phyloP scores from a whole-genome alignment of 2,888 invertebrate genomes.

The Nephrotoma appendiculata region DNA sequence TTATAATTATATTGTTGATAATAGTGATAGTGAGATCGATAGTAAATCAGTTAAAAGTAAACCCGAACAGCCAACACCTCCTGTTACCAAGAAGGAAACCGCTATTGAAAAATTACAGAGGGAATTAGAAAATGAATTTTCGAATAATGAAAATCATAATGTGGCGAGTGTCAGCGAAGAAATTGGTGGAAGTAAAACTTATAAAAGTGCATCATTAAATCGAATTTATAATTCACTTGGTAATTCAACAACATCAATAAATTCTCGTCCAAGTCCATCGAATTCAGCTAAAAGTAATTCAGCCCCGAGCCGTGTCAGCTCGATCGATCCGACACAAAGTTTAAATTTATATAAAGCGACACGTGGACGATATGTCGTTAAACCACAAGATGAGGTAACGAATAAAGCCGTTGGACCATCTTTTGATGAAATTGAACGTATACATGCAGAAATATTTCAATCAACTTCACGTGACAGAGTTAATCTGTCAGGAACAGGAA shows the following conservation, averaged over 20 bases:
- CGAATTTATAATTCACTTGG: conserved; percentile 31
- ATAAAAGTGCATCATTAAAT: conserved; percentile 21
- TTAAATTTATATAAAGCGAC: conserved; percentile 32
- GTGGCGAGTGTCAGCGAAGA: conserved; percentile 24
- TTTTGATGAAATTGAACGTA: conserved; percentile 40
- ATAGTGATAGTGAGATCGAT: neutral
- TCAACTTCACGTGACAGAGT: conserved; percentile 19
- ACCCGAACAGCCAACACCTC: neutral
- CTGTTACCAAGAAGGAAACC: conserved; percentile 47
- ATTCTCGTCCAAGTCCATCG: conserved; percentile 32
- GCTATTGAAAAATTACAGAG: conserved; percentile 56
- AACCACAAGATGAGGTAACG: conserved; percentile 50
- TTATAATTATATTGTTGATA: neutral
- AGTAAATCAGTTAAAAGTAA: neutral
- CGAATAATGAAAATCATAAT: conserved; percentile 32
- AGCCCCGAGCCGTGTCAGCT: conserved; percentile 32
- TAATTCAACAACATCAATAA: conserved; percentile 31
- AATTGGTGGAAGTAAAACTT: conserved; percentile 7
- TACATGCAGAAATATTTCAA: conserved; percentile 36
- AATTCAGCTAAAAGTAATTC: conserved; percentile 34
- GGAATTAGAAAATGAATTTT: conserved; percentile 66
- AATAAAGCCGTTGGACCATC: conserved; percentile 49
- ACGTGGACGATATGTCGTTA: conserved; percentile 45
- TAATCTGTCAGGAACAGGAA: conserved; percentile 31
- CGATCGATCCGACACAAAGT: conserved; percentile 32